Evolutionary conservation across 2,888 invertebrate genomes (phyloP).

Genomic region (Electrophaes corylata): DNA sequence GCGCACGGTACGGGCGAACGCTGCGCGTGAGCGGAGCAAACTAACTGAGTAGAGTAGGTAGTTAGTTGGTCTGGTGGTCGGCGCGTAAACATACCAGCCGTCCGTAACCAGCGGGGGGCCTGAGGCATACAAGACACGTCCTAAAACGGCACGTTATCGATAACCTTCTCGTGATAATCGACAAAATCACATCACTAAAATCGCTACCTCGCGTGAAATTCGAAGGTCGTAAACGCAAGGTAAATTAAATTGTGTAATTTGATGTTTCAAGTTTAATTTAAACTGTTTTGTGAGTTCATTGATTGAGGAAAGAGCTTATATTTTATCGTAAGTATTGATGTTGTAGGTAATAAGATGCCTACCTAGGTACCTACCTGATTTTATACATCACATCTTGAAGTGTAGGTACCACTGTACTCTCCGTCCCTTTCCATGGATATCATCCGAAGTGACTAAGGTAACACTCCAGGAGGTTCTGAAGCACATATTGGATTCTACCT

Average conservation of each 20-base stretch:
- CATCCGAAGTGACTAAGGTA: too few relatives aligned
- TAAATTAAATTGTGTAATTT: constrained; percentile 34
- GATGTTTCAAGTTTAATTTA: constrained; percentile 26
- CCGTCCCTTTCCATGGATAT: too few relatives aligned
- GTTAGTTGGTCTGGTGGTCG: too few relatives aligned
- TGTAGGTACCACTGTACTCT: too few relatives aligned
- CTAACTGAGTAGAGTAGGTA: constrained; percentile 62
- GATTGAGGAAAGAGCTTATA: not conserved
- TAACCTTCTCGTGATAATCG: constrained; percentile 55
- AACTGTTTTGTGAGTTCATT: constrained; percentile 18
- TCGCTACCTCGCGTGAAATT: constrained; percentile 52
- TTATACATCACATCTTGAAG: too few relatives aligned
- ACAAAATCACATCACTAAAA: constrained; percentile 59
- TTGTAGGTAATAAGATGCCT: too few relatives aligned
- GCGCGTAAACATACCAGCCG: constrained; percentile 49
- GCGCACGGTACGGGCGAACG: constrained; percentile 61
- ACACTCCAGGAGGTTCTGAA: too few relatives aligned
- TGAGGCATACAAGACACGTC: constrained; percentile 46
- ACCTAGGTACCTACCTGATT: too few relatives aligned
- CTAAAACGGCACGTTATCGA: constrained; percentile 70
- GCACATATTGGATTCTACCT: too few relatives aligned
- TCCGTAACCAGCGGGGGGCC: constrained; percentile 64
- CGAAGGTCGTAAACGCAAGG: constrained; percentile 44
- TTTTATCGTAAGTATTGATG: not conserved
- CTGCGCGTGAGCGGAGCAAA: constrained; percentile 65